Base-by-base conservation (phyloP, 2,797 vertebrate species). In the Phylloscopus collybita region DNA sequence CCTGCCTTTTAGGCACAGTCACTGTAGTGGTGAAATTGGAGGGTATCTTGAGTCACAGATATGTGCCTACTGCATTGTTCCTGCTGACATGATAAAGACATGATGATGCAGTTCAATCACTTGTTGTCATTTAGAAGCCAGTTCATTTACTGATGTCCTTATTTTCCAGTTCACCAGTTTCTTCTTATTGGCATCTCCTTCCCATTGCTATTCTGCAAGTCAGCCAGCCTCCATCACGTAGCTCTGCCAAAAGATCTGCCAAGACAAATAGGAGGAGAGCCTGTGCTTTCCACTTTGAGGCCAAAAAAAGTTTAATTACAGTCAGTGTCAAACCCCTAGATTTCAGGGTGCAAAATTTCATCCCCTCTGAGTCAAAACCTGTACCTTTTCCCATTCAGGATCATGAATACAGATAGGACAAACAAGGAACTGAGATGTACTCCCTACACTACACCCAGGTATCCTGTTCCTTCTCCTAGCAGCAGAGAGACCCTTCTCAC, bases 181-280 rank as follows among this genome's bases (percentile, higher is more conserved):
- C 87, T 96, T 86, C 80, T 96, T 84, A 92, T 80, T 67, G 91
- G 95, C 73, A 96, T 96, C 70, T 97, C 86, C 86, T 97, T 97
- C 51, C 88, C 86, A 13, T 95, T 88, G 94, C 96, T 97, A 60
- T 85, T 97, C 89, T 97, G 97, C 61, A 95, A 56, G 61, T 54
- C 92, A 84, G 42, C 71, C 95, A 92, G 54, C 66, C 20, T 95
- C 92, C 89, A 97, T 96, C 92, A 97, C 2, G 22, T 59, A 90
- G 82, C 90, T 97, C 97, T 98, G 67, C 53, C 95, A 95, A 92
- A 70, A 91, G 53, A 84, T 82, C 69, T 97, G 95, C 95, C 95
- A 95, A 95, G 93, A 84, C 74, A 92, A 95, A 94, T 67, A 96
- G 57, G 81, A 89, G 67, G 54, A 75, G 92, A 89, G 92, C 0